A percentile compares a stretch with the other conserved stretches of the same genome.
Conservation (phyloP, 2,888 invertebrate species). For the Tridacna crocea region DNA sequence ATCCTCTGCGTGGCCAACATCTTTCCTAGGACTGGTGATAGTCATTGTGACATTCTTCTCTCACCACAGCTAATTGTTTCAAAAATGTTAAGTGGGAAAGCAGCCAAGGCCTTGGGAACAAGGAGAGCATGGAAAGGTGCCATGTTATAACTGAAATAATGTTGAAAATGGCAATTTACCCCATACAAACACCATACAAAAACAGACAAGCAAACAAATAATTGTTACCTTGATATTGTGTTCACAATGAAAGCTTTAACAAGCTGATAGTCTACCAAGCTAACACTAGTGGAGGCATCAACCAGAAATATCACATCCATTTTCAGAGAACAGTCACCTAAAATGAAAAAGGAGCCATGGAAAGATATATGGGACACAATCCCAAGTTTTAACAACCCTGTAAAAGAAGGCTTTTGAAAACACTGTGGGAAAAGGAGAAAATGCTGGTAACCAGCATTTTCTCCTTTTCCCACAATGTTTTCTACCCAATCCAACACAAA, state of each 20-base stretch:
- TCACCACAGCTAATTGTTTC: neutral
- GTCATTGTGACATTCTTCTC: neutral
- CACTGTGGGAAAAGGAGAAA: too few species aligned
- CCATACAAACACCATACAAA: neutral
- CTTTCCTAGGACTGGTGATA: neutral
- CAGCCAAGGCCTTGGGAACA: neutral
- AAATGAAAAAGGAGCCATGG: too few species aligned
- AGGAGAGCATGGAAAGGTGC: neutral
- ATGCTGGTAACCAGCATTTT: too few species aligned
- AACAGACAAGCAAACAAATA: neutral
- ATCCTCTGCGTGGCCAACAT: neutral
- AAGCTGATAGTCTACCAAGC: slow-evolving; percentile 7
- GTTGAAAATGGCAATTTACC: neutral
- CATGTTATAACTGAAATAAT: neutral
- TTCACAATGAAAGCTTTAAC: slow-evolving; percentile 32
- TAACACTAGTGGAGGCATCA: slow-evolving; percentile 38
- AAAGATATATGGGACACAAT: too few species aligned
- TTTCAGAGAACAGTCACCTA: slow-evolving; percentile 19
- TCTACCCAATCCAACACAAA: too few species aligned
- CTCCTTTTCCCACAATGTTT: too few species aligned
- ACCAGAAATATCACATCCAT: slow-evolving; percentile 47
- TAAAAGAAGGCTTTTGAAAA: too few species aligned
- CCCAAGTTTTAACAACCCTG: too few species aligned
- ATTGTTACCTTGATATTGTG: slow-evolving; percentile 22
- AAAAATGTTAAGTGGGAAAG: neutral